Percentiles rank a stretch among this genome's conserved stretches.
phyloP scores from a whole-genome alignment of 2,888 invertebrate species.

The Mythimna albipuncta region DNA sequence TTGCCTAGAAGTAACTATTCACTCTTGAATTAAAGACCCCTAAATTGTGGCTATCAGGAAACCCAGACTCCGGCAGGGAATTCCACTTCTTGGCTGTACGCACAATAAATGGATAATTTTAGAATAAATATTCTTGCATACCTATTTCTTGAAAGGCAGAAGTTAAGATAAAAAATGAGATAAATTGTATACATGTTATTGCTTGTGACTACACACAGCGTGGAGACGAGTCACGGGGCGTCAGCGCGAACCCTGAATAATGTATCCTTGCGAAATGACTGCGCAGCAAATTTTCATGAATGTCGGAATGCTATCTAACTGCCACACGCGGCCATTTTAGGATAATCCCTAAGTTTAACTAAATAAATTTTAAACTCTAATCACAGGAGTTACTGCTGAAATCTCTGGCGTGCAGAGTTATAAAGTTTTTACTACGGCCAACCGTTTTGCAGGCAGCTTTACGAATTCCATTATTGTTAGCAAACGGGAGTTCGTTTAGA shows the following conservation, averaged over 20 bases:
- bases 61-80: no score
- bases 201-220: background rate
- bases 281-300: conserved; percentile 56
- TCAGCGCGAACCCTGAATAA: conserved; percentile 52
- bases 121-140: no score
- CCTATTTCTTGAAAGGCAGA: no score
- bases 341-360: conserved; percentile 46
- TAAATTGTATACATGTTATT: no score
- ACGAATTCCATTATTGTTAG: background rate
- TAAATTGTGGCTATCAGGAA: no score
- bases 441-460: background rate
- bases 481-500: no score
- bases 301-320: conserved; percentile 50
- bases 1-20: no score
- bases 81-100: no score
- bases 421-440: background rate
- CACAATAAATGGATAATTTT: no score
- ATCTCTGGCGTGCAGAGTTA: background rate
- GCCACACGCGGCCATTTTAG: conserved; percentile 39
- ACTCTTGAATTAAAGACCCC: no score
- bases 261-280: conserved; percentile 53
- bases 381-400: conserved; percentile 7
- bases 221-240: conserved; percentile 20
- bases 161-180: no score
- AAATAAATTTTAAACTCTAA: conserved; percentile 35